These are phyloP conservation scores for Panopea generosa DNA, from an alignment of 2,888 invertebrate genomes.

Conservation along the genomic window DNA sequence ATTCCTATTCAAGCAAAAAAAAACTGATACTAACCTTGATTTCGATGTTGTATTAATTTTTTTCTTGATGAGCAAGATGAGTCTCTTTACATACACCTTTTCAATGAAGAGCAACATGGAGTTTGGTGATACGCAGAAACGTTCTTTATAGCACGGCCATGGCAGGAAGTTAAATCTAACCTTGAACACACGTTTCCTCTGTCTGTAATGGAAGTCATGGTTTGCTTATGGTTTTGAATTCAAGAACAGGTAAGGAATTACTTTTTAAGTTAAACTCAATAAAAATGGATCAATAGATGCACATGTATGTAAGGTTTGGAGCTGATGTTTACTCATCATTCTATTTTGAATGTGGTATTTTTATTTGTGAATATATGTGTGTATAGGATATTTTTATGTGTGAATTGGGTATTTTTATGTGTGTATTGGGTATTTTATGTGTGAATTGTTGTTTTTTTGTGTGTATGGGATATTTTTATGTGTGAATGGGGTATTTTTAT, in stretches of 20 bases:
- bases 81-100: slow-evolving; percentile 83
- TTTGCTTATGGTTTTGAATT: neutral
- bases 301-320: too few species aligned
- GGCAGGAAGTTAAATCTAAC: slow-evolving; percentile 92
- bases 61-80: slow-evolving; percentile 71
- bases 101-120: slow-evolving; percentile 91
- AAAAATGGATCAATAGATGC: too few species aligned
- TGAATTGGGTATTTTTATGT: too few species aligned
- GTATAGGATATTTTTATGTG: too few species aligned
- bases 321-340: too few species aligned
- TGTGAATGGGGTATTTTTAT: too few species aligned
- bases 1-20: too few species aligned
- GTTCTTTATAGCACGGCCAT: slow-evolving; percentile 89
- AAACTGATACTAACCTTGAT: slow-evolving; percentile 17
- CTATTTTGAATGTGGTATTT: too few species aligned
- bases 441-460: too few species aligned
- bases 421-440: too few species aligned
- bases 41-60: slow-evolving; percentile 57
- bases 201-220: slow-evolving; percentile 59
- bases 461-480: too few species aligned
- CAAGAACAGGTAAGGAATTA: neutral
- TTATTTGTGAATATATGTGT: too few species aligned
- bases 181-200: slow-evolving; percentile 88
- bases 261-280: neutral
- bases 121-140: slow-evolving; percentile 90